Conservation (phyloP, 2,113 vertebrate species). For the Aldabrachelys gigantea region DNA sequence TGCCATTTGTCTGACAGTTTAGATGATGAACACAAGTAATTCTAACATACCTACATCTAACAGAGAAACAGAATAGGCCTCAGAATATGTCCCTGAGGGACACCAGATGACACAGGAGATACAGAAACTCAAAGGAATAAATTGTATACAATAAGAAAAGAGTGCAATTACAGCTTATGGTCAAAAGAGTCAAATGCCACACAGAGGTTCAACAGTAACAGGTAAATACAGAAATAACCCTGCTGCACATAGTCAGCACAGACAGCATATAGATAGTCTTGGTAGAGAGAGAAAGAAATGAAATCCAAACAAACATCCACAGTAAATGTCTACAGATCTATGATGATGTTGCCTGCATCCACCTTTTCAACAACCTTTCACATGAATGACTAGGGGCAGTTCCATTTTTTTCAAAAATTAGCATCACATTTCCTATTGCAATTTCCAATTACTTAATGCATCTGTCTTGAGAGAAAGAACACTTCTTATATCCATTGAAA, state of each 20-base stretch:
- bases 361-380: slow-evolving; percentile 1
- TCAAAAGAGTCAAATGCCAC: slow-evolving; percentile 47
- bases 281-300: slow-evolving; percentile 1
- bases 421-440: not conserved
- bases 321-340: slow-evolving; percentile 27
- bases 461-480: not conserved
- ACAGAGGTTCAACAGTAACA: not conserved
- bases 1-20: slow-evolving; percentile 46
- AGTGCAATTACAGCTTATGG: slow-evolving; percentile 29
- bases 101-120: slow-evolving; percentile 58
- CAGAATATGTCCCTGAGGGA: slow-evolving; percentile 34
- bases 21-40: slow-evolving; percentile 49
- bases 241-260: not conserved
- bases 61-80: slow-evolving; percentile 34
- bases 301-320: not conserved
- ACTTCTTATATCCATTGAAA: not conserved
- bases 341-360: not conserved
- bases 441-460: not conserved
- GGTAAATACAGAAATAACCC: slow-evolving; percentile 32
- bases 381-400: not conserved
- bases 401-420: not conserved
- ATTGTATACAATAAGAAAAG: slow-evolving; percentile 59
- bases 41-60: slow-evolving; percentile 35
- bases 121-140: slow-evolving; percentile 44
- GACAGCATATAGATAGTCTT: slow-evolving; percentile 19